Evolutionary conservation across 2,113 vertebrate species (phyloP).

Genomic region (Pelmatolapia mariae): DNA sequence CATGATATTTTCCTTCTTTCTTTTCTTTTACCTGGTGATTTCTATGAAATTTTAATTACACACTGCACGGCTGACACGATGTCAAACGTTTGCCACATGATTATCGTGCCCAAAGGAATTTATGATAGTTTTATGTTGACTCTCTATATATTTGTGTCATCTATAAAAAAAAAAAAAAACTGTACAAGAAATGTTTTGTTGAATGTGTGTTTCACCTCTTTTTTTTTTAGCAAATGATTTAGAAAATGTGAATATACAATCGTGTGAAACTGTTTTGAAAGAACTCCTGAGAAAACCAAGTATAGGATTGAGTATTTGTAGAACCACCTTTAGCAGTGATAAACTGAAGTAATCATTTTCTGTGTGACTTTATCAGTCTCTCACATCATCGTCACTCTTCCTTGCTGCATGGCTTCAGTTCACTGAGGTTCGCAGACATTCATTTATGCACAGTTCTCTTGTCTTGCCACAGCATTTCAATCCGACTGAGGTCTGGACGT

Average conservation of each 20-base stretch:
- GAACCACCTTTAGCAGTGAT: not conserved
- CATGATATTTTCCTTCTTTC: not conserved
- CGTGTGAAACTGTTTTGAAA: not conserved
- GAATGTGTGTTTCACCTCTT: not conserved
- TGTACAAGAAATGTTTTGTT: fast-evolving
- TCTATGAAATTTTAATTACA: not conserved
- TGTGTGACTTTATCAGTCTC: not conserved
- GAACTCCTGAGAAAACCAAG: not conserved
- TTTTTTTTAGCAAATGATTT: not conserved
- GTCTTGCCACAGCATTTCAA: not conserved
- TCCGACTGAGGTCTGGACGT: not conserved
- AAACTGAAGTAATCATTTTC: not conserved
- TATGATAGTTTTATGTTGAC: not conserved
- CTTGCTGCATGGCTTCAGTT: not conserved
- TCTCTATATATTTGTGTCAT: not conserved
- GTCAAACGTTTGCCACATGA: not conserved
- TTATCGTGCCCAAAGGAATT: not conserved
- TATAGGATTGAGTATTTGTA: not conserved
- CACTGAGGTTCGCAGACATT: not conserved
- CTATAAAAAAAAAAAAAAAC: not conserved
- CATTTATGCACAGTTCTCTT: not conserved
- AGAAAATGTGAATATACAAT: not conserved
- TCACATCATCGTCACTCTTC: not conserved
- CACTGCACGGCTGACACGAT: fast-evolving
- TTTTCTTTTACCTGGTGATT: not conserved